These are phyloP conservation scores for Cercopithecus mona DNA, from an alignment of 2,113 vertebrate species.

Conservation along the genomic window DNA sequence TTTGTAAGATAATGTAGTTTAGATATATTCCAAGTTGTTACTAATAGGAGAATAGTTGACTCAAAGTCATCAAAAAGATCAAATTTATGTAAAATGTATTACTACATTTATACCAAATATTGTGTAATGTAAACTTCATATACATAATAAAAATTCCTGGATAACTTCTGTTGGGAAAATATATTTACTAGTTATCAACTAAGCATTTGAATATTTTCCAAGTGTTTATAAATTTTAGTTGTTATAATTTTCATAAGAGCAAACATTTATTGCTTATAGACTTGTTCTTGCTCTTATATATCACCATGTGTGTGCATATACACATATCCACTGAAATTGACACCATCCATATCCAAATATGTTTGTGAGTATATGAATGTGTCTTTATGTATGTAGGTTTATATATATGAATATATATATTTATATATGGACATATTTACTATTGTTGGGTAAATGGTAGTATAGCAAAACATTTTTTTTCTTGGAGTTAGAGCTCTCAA, in stretches of 20 bases:
- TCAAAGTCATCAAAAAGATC: not conserved
- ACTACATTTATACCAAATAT: not conserved
- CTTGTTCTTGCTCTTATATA: not conserved
- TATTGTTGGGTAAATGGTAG: not conserved
- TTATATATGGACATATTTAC: not conserved
- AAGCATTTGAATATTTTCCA: not conserved
- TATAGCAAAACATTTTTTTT: not conserved
- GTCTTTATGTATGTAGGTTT: not conserved
- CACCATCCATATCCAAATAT: not conserved
- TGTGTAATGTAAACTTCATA: not conserved
- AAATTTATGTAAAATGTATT: not conserved
- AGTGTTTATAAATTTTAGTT: not conserved
- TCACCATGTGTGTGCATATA: not conserved
- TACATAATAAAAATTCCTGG: not conserved
- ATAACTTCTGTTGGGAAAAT: not conserved
- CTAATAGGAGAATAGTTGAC: not conserved
- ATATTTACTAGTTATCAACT: not conserved
- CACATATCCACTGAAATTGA: not conserved
- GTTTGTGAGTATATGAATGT: not conserved
- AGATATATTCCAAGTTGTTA: not conserved
- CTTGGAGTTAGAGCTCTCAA: not conserved
- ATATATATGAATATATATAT: not conserved
- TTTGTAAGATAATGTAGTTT: not conserved
- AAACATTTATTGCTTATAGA: not conserved
- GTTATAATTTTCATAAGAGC: not conserved